Percentiles rank a stretch among this genome's conserved stretches.
phyloP scores from a whole-genome alignment of 2,797 vertebrate species.

The Clarias laeviceps region DNA sequence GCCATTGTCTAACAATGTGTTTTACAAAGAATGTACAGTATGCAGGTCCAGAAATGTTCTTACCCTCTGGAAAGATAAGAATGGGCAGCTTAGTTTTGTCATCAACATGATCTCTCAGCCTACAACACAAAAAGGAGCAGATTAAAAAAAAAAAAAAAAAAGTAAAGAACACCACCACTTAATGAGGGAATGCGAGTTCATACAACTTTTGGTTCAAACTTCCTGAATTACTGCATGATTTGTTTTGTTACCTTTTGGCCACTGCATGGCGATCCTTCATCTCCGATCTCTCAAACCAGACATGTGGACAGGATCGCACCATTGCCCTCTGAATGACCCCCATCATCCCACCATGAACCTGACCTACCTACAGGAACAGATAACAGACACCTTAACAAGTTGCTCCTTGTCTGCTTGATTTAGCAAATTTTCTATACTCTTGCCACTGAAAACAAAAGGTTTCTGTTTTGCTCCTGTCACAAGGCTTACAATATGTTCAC shows the following conservation, averaged over 20 bases:
- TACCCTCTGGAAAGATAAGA: slow-evolving; percentile 97
- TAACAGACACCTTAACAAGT: not conserved
- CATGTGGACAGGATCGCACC: slow-evolving; percentile 88
- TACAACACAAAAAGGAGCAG: slow-evolving; percentile 59
- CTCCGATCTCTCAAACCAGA: slow-evolving; percentile 96
- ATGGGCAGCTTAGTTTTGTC: slow-evolving; percentile 91
- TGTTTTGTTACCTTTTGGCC: slow-evolving; percentile 81
- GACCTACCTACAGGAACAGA: slow-evolving; percentile 82
- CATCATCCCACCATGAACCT: slow-evolving; percentile 90
- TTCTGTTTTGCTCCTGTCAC: not conserved
- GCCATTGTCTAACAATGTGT: not conserved
- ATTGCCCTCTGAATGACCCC: slow-evolving; percentile 92
- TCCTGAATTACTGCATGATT: not conserved
- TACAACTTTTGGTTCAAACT: not conserved
- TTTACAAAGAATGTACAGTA: not conserved
- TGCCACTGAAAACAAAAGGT: not conserved
- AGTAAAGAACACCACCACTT: too few relatives aligned
- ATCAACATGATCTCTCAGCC: slow-evolving; percentile 84
- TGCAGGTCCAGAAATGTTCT: slow-evolving; percentile 45
- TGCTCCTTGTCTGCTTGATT: not conserved
- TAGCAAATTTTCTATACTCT: not conserved
- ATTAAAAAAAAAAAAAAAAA: not conserved
- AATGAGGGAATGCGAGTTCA: not conserved
- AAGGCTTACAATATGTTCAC: too few relatives aligned
- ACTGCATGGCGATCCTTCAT: slow-evolving; percentile 91